These are phyloP conservation scores for Psettodes erumei DNA, from an alignment of 2,113 vertebrate species.

Conservation along the genomic window DNA sequence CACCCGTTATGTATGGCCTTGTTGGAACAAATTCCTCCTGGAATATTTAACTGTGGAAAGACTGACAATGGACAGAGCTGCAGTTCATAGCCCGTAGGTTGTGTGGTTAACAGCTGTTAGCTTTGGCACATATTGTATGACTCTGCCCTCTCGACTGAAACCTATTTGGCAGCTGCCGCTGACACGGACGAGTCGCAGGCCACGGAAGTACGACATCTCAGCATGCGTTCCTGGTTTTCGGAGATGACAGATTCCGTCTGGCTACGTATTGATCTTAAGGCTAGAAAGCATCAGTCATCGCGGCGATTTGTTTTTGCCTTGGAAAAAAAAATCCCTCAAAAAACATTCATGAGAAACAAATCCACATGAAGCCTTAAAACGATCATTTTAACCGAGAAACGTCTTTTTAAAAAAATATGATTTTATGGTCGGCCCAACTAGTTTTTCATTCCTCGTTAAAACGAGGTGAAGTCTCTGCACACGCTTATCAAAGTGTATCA, in stretches of 20 bases:
- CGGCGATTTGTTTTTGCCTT: constrained; percentile 47
- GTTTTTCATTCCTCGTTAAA: not conserved
- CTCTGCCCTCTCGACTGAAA: constrained; percentile 79
- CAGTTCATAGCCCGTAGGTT: constrained; percentile 82
- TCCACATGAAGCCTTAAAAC: not conserved
- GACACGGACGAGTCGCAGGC: constrained; percentile 75
- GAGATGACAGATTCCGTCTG: constrained; percentile 67
- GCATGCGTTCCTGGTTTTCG: constrained; percentile 59
- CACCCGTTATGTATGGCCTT: constrained; percentile 92
- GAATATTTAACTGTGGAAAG: constrained; percentile 96
- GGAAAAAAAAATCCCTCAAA: constrained; percentile 19
- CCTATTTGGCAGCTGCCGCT: constrained; percentile 78
- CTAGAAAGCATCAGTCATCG: constrained; percentile 40
- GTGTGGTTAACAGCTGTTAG: constrained; percentile 87
- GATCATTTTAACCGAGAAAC: not conserved
- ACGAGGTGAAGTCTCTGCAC: not conserved
- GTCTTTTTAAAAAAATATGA: not conserved
- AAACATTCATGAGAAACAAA: not conserved
- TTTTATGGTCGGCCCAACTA: not conserved
- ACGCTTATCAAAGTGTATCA: constrained; percentile 14
- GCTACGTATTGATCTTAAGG: constrained; percentile 66
- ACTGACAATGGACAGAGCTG: constrained; percentile 87
- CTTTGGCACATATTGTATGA: constrained; percentile 78
- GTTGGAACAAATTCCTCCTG: constrained; percentile 96
- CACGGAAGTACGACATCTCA: constrained; percentile 63